These are phyloP conservation scores for Eunapius fragilis DNA, from an alignment of 37 sponge, comb jelly and placozoan genomes.

Conservation along the genomic window DNA sequence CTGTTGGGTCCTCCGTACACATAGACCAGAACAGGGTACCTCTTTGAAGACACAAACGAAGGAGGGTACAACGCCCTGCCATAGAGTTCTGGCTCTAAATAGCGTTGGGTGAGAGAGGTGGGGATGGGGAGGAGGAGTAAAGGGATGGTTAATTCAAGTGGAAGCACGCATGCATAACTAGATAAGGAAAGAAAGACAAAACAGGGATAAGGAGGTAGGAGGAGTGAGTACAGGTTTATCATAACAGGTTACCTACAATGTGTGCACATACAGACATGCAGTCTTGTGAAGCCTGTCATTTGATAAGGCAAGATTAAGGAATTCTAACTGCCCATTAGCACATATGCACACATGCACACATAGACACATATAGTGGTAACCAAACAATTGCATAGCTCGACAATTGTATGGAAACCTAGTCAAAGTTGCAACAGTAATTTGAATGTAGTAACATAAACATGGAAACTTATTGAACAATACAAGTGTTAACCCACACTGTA, in stretches of 20 bases:
- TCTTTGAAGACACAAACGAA: constrained; percentile 15
- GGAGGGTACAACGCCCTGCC: constrained; percentile 61
- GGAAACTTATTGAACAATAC: not conserved
- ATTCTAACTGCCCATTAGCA: too few relatives aligned
- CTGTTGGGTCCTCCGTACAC: constrained; percentile 86
- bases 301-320: too few relatives aligned
- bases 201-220: not conserved
- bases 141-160: not conserved
- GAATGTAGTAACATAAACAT: not conserved
- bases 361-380: too few relatives aligned
- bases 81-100: constrained; percentile 38
- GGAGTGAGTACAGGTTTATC: too few relatives aligned
- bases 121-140: not conserved
- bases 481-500: not conserved
- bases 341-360: too few relatives aligned
- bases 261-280: too few relatives aligned
- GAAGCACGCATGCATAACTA: not conserved
- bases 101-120: not conserved
- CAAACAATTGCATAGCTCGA: too few relatives aligned
- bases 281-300: too few relatives aligned
- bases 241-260: too few relatives aligned
- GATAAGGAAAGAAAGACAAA: not conserved
- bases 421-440: too few relatives aligned
- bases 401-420: too few relatives aligned
- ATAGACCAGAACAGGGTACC: constrained; percentile 73